phyloP scores from a whole-genome alignment of 2,113 vertebrate species.

The Oriolus oriolus region DNA sequence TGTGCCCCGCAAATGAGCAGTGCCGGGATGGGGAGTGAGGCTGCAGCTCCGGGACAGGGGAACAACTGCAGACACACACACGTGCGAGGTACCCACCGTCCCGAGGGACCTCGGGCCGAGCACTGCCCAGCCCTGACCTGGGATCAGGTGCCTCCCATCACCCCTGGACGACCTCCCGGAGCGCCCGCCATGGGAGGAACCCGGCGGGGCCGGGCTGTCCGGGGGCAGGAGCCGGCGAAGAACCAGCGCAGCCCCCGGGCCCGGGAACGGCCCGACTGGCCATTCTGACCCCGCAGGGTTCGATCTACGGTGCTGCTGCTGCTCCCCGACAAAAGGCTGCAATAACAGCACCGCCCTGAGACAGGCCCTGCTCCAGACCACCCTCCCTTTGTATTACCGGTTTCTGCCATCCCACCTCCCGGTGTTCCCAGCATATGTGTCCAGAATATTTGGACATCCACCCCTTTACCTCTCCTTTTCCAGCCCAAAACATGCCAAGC shows the following conservation, averaged over 20 bases:
- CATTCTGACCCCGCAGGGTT: neutral
- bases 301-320: neutral
- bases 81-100: rapidly evolving
- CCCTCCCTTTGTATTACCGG: too few species aligned
- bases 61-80: rapidly evolving
- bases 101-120: neutral
- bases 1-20: neutral
- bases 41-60: neutral
- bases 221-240: neutral
- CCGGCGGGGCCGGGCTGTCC: too few species aligned
- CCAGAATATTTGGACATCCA: neutral
- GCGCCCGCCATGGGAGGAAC: neutral
- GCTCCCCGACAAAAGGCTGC: neutral
- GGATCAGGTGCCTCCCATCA: neutral
- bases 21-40: rapidly evolving
- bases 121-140: neutral
- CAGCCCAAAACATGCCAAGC: neutral
- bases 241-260: neutral
- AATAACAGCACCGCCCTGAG: neutral
- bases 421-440: neutral
- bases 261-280: neutral
- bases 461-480: too few species aligned
- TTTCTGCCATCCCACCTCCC: too few species aligned
- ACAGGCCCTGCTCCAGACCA: neutral
- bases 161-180: too few species aligned